Evolutionary conservation across 2,888 invertebrate species (phyloP).

Genomic region (Microchrysa polita): DNA sequence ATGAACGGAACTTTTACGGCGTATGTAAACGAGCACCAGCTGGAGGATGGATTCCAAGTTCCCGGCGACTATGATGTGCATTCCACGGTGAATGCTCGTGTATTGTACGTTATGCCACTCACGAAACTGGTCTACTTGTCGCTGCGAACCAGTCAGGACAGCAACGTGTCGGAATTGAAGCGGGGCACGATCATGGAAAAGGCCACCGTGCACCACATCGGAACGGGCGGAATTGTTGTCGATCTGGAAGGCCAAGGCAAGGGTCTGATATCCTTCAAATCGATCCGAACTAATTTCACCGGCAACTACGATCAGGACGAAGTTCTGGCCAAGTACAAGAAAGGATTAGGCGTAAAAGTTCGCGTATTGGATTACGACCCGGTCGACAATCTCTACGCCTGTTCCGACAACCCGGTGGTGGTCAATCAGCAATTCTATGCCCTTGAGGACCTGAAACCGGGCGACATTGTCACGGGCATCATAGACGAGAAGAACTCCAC

Average conservation of each 20-base stretch:
- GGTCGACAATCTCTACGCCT: conserved; percentile 73
- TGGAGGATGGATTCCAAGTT: conserved; percentile 59
- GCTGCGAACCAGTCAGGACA: conserved; percentile 49
- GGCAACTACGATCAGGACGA: conserved; percentile 63
- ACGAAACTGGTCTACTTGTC: conserved; percentile 76
- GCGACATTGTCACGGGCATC: conserved; percentile 68
- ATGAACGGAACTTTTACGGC: conserved; percentile 64
- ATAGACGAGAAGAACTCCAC: conserved; percentile 65
- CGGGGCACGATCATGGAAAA: conserved; percentile 70
- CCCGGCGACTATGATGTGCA: conserved; percentile 61
- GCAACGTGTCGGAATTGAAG: conserved; percentile 55
- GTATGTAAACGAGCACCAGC: conserved; percentile 62
- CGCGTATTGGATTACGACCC: conserved; percentile 74
- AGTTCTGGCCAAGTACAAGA: conserved; percentile 60
- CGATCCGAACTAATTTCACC: conserved; percentile 58
- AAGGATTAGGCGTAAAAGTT: conserved; percentile 64
- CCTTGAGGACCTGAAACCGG: conserved; percentile 66
- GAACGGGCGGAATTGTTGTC: conserved; percentile 63
- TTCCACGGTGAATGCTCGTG: conserved; percentile 69
- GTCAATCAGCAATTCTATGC: conserved; percentile 70
- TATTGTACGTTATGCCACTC: conserved; percentile 75
- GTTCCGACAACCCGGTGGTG: conserved; percentile 70
- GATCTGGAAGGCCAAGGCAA: conserved; percentile 57
- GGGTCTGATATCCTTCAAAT: conserved; percentile 60
- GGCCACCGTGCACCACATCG: conserved; percentile 67